phyloP scores from a whole-genome alignment of 1,140 invertebrate genomes.

The Drosophila arizonae region DNA sequence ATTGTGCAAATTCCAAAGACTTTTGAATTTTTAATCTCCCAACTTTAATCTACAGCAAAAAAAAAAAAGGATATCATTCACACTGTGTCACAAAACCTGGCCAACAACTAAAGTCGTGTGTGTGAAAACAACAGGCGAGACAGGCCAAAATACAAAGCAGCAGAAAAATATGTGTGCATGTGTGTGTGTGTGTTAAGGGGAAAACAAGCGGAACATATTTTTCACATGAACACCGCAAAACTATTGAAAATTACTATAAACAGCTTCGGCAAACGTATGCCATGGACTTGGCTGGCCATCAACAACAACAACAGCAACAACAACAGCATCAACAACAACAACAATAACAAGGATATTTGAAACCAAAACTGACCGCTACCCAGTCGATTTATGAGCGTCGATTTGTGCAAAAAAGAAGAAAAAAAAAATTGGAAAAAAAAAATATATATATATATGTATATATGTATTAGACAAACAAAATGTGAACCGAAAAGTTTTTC shows the following conservation, averaged over 20 bases:
- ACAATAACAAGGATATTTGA: slow-evolving; percentile 38
- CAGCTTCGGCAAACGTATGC: slow-evolving; percentile 49
- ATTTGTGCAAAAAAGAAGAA: slow-evolving; percentile 41
- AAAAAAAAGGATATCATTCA: too few relatives aligned
- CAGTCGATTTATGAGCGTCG: slow-evolving; percentile 66
- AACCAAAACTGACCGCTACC: slow-evolving; percentile 46
- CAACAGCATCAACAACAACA: slow-evolving; percentile 7
- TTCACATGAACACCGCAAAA: slow-evolving; percentile 70
- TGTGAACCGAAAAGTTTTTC: slow-evolving; percentile 68
- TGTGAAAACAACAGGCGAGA: neutral
- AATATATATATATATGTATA: slow-evolving; percentile 3
- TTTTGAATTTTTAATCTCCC: neutral
- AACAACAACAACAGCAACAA: slow-evolving; percentile 14
- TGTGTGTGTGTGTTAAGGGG: neutral
- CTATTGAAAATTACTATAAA: slow-evolving; percentile 77
- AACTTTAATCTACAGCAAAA: neutral
- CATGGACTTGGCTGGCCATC: slow-evolving; percentile 48
- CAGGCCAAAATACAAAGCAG: slow-evolving; percentile 6
- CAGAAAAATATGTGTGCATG: neutral
- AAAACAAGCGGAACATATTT: slow-evolving; percentile 63
- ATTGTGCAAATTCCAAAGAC: neutral
- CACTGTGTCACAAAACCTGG: neutral
- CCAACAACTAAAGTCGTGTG: slow-evolving; percentile 27
- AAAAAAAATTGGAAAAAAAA: neutral
- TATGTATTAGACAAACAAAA: slow-evolving; percentile 40